phyloP scores from a whole-genome alignment of 2,797 vertebrate species.

The Gambusia yucatana region DNA sequence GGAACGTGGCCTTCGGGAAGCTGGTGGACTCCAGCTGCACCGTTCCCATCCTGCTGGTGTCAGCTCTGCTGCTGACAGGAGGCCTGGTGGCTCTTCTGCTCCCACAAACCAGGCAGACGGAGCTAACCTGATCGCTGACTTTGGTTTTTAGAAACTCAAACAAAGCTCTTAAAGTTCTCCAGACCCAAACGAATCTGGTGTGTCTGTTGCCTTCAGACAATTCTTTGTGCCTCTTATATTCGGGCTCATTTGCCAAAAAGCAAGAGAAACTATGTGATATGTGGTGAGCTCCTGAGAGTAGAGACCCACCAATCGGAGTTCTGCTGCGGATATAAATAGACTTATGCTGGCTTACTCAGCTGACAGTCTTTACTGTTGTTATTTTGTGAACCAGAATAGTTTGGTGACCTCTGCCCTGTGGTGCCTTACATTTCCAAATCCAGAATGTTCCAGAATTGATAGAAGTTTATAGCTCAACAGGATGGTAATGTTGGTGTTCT shows the following conservation, averaged over 20 bases:
- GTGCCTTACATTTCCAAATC: not conserved
- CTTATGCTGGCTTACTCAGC: not conserved
- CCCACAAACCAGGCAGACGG: constrained; percentile 74
- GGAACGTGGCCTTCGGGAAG: constrained; percentile 79
- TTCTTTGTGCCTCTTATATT: not conserved
- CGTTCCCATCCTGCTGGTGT: constrained; percentile 79
- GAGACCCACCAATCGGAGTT: not conserved
- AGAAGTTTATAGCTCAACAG: not conserved
- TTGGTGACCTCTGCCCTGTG: not conserved
- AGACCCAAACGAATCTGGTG: not conserved
- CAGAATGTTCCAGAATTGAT: not conserved
- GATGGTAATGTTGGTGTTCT: not conserved
- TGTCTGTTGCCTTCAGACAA: not conserved
- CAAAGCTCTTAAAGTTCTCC: not conserved
- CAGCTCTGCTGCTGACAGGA: constrained; percentile 73
- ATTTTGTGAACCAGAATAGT: not conserved
- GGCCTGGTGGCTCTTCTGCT: constrained; percentile 73
- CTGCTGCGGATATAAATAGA: not conserved
- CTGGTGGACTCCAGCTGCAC: constrained; percentile 80
- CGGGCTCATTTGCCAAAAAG: not conserved
- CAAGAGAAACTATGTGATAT: not conserved
- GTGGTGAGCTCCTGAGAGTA: not conserved
- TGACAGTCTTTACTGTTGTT: not conserved
- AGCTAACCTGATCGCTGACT: constrained; percentile 67
- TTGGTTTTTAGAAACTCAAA: not conserved